Evolutionary conservation across 2,113 vertebrate genomes (phyloP).

Genomic region (Anser brachyrhynchus): DNA sequence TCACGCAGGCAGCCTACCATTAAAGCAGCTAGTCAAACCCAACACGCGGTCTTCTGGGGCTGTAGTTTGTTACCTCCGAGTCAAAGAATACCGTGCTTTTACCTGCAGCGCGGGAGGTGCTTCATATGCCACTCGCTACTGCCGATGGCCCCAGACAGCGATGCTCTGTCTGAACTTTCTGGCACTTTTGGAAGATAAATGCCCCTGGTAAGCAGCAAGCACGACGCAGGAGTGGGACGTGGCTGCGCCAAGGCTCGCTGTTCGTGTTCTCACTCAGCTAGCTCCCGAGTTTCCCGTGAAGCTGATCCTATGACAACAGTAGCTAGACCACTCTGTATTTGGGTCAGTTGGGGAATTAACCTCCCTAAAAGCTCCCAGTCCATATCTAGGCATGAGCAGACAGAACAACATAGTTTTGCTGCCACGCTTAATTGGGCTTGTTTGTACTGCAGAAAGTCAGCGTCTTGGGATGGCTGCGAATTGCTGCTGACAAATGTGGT

Average conservation of each 20-base stretch:
- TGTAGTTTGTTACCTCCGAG: neutral
- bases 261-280: neutral
- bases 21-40: too few relatives aligned
- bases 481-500: neutral
- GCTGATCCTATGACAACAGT: neutral
- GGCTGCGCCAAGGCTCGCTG: neutral
- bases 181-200: fast-evolving
- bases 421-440: neutral
- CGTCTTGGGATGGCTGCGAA: neutral
- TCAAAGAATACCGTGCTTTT: neutral
- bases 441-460: neutral
- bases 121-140: neutral
- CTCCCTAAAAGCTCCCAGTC: neutral
- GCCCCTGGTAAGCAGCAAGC: neutral
- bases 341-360: neutral
- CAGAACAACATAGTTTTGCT: neutral
- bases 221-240: neutral
- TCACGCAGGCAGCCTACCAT: too few relatives aligned
- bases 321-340: neutral
- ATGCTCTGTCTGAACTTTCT: neutral
- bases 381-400: conserved; percentile 1
- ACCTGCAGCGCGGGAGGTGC: neutral
- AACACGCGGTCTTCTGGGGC: neutral
- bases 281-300: neutral
- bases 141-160: neutral